Percentiles rank a stretch among this genome's conserved stretches.
Conservation (phyloP, 2,888 invertebrate genomes). For the Scotopteryx bipunctaria region DNA sequence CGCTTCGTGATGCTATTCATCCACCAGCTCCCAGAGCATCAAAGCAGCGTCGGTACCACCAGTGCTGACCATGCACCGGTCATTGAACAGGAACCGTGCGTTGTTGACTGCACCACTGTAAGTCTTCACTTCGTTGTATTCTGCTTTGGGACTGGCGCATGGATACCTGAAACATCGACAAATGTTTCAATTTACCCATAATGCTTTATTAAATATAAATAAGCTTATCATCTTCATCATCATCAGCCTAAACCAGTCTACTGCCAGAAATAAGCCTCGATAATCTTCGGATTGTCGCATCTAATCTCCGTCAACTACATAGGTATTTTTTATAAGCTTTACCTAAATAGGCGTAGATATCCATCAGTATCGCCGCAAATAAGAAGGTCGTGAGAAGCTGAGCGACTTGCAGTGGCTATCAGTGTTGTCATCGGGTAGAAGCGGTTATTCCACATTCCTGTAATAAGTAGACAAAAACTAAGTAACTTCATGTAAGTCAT, state of each 20-base stretch:
- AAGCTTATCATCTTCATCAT: too few species aligned
- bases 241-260: too few species aligned
- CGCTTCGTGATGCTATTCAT: constrained; percentile 85
- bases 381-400: constrained; percentile 92
- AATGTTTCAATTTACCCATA: too few species aligned
- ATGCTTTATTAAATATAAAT: too few species aligned
- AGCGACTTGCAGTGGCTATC: constrained; percentile 91
- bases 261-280: too few species aligned
- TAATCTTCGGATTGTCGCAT: too few species aligned
- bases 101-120: constrained; percentile 92
- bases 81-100: constrained; percentile 93
- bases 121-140: constrained; percentile 94
- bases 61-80: constrained; percentile 91
- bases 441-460: constrained; percentile 95
- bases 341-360: constrained; percentile 92
- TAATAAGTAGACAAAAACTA: too few species aligned
- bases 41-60: constrained; percentile 95
- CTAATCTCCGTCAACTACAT: too few species aligned
- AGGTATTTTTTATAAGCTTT: too few species aligned
- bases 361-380: constrained; percentile 96
- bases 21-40: constrained; percentile 95
- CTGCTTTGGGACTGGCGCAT: constrained; percentile 92
- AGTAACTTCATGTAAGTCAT: too few species aligned
- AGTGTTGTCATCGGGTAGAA: constrained; percentile 94
- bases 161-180: constrained; percentile 85